Conservation (phyloP, 2,888 invertebrate species). For the Dicyrtomina minuta region DNA sequence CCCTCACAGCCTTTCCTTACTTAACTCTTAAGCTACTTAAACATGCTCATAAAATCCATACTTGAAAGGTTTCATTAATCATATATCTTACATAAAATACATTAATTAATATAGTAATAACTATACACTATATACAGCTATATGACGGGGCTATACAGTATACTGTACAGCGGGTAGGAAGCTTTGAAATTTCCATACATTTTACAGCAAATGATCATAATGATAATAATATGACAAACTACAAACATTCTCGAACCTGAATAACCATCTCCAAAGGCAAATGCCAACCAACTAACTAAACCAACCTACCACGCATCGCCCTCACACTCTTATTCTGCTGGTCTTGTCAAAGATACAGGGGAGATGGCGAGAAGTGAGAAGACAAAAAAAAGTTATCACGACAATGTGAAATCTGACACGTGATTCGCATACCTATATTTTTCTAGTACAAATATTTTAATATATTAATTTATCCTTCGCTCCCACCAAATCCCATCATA, state of each 20-base stretch:
- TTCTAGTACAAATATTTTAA: slow-evolving; percentile 7
- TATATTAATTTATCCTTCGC: background rate
- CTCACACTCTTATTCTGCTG: no score
- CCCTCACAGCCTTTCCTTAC: background rate
- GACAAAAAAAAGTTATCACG: background rate
- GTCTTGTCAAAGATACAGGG: no score
- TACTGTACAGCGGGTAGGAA: background rate
- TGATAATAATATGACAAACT: no score
- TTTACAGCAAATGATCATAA: background rate
- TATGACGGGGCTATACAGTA: no score
- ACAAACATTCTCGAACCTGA: no score
- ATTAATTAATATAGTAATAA: background rate
- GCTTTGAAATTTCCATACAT: background rate
- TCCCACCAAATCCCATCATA: background rate
- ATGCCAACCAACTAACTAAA: no score
- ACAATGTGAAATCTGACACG: slow-evolving; percentile 10
- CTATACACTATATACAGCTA: no score
- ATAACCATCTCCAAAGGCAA: no score
- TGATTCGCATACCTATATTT: background rate
- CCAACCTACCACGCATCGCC: no score
- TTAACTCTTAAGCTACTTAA: slow-evolving; percentile 10
- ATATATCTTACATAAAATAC: background rate
- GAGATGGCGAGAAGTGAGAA: background rate
- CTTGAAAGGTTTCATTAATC: slow-evolving; percentile 21
- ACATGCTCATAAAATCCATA: slow-evolving; percentile 4